Evolutionary conservation across 2,797 vertebrate genomes (phyloP), one percentile per base, ranked within the genome.

Genomic region (Trichosurus vulpecula): DNA sequence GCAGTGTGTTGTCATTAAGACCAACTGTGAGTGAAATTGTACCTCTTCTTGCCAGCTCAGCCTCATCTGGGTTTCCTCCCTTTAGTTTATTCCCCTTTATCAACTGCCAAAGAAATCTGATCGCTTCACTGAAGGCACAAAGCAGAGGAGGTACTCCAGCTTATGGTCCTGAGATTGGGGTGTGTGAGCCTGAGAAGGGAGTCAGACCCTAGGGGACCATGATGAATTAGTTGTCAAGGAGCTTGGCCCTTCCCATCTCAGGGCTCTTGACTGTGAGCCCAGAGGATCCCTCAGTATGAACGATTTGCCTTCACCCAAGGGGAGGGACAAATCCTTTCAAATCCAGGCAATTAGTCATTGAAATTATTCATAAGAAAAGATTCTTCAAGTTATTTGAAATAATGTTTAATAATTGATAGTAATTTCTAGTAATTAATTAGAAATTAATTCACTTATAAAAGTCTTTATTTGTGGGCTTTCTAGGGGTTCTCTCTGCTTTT

Each of bases 321-420:
- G 93, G 74, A 35, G 35, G 54, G 93, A 35, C 25, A 93, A 94
- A 94, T 52, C 57, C 91, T 91, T 95, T 93, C 90, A n/a, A 52
- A 90, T 31, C 91, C 89, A 66, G 51, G 90, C 95, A 90, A 47
- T 96, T 96, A 94, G 58, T 94, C 92, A 52, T 92, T 57, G 27
- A 92, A 90, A 96, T 96, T 92, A 96, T 94, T 95, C 91, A 90
- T 91, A 93, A 97, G 93, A 95, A 94, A 97, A 97, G 93, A 96
- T 96, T 91, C 94, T 91, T 90, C 0, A 16, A 97, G 61, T 94
- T 92, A 95, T 94, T 94, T 94, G 54, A 54, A 97, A 95, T 92
- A 93, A 95, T 97, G 93, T 61, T 97, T 96, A 98, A 97, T 98
- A 97, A 97, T 93, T 96, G 95, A 97, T 94, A 92, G 56, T 95